phyloP scores from a whole-genome alignment of 2,113 vertebrate species.

The Tichodroma muraria region DNA sequence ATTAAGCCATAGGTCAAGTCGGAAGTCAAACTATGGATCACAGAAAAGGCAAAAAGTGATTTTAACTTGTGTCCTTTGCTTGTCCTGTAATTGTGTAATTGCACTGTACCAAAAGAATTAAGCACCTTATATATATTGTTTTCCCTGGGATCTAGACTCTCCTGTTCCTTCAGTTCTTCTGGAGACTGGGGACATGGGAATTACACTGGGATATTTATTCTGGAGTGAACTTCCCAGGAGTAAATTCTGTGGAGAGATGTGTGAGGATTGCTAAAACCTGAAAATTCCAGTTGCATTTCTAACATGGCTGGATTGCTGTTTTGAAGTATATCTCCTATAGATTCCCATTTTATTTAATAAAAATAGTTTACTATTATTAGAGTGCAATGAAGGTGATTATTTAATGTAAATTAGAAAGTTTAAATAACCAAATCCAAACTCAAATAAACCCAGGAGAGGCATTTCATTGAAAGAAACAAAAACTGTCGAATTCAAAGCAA shows the following conservation, averaged over 20 bases:
- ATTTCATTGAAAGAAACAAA: background rate
- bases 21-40: background rate
- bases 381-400: background rate
- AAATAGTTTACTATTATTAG: background rate
- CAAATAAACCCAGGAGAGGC: background rate
- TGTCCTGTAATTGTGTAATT: background rate
- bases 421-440: background rate
- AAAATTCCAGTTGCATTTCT: background rate
- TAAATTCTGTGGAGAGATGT: background rate
- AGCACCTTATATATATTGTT: background rate
- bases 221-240: background rate
- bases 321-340: background rate
- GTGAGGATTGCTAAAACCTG: background rate
- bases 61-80: background rate
- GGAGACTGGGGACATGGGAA: background rate
- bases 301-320: background rate
- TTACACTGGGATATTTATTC: background rate
- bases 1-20: background rate
- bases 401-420: background rate
- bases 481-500: background rate
- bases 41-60: background rate
- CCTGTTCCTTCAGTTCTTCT: background rate
- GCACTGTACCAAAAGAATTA: background rate
- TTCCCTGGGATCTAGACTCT: background rate
- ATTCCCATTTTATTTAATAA: background rate